Base-by-base conservation (phyloP, 1,140 invertebrate species). In the Battus philenor region DNA sequence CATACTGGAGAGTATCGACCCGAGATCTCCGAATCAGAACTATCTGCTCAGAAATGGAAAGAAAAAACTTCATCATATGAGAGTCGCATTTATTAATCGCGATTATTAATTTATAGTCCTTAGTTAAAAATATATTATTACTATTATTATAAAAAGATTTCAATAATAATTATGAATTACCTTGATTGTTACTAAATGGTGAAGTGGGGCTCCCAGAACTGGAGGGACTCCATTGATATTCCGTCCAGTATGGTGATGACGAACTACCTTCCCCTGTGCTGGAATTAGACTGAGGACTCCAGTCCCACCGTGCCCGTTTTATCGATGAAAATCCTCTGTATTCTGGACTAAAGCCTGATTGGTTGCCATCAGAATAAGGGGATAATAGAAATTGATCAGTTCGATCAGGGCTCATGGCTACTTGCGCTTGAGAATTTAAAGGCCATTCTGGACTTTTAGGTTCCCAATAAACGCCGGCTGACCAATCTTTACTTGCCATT, bases 1-100 rank as follows among this genome's bases (percentile, higher is more conserved):
- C 88, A 89, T 2, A 90, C 85, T 2, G 89, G 86, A 13, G 86
- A 87, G 48, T 87, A 87, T 7, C 80, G 76, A 7, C 79, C 83
- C 0, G 86, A 87, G 33, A 82, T 70, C 47, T 87, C 86, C 0
- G 86, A 87, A 50, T 86, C 82, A n/a, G 78, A 81, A 55, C 73
- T 82, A 30, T 86, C 86, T 86, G 61, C 9, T 69, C 59, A 27
- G n/a, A 32, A 36, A 20, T 11, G 9, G 13, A n/a, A n/a, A n/a
- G n/a, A n/a, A n/a, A n/a, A n/a, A n/a, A n/a, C n/a, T n/a, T n/a
- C n/a, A n/a, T n/a, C n/a, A n/a, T n/a, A n/a, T n/a, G n/a, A n/a
- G n/a, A n/a, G n/a, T n/a, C n/a, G n/a, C n/a, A n/a, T n/a, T n/a
- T n/a, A n/a, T n/a, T n/a, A n/a, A n/a, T n/a, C n/a, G n/a, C n/a